These are phyloP conservation scores for Athene noctua DNA, from an alignment of 2,113 vertebrate genomes.

Conservation along the genomic window DNA sequence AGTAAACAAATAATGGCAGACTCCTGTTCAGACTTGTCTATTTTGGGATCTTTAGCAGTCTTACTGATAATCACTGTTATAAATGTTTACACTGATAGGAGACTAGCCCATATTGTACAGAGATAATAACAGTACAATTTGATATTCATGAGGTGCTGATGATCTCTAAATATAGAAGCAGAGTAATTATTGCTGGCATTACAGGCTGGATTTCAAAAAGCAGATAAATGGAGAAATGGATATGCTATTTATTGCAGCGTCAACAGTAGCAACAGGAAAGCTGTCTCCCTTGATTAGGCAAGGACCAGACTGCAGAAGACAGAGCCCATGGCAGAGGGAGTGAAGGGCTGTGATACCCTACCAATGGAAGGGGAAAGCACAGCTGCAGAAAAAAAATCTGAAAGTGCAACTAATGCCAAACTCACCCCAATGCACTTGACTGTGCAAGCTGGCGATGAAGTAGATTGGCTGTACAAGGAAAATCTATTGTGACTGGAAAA, in stretches of 20 bases:
- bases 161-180: slow-evolving; percentile 65
- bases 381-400: not conserved
- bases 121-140: slow-evolving; percentile 61
- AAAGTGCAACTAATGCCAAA: not conserved
- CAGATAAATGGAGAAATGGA: slow-evolving; percentile 61
- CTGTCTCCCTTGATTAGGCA: slow-evolving; percentile 48
- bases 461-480: not conserved
- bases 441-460: accelerated
- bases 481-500: not conserved
- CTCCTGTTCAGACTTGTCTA: slow-evolving; percentile 23
- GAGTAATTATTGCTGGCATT: slow-evolving; percentile 59
- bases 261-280: slow-evolving; percentile 23
- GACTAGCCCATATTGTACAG: slow-evolving; percentile 42
- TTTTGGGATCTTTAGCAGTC: slow-evolving; percentile 40
- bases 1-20: slow-evolving; percentile 30
- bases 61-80: slow-evolving; percentile 16
- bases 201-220: slow-evolving; percentile 52
- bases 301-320: slow-evolving; percentile 23
- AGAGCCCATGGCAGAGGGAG: not conserved
- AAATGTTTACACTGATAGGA: slow-evolving; percentile 55
- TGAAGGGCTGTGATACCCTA: not conserved
- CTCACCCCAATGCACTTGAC: accelerated
- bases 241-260: slow-evolving; percentile 52
- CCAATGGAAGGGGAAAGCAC: not conserved
- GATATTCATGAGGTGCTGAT: slow-evolving; percentile 67